Evolutionary conservation across 2,113 vertebrate genomes (phyloP).

Genomic region (Phrynosoma platyrhinos): DNA sequence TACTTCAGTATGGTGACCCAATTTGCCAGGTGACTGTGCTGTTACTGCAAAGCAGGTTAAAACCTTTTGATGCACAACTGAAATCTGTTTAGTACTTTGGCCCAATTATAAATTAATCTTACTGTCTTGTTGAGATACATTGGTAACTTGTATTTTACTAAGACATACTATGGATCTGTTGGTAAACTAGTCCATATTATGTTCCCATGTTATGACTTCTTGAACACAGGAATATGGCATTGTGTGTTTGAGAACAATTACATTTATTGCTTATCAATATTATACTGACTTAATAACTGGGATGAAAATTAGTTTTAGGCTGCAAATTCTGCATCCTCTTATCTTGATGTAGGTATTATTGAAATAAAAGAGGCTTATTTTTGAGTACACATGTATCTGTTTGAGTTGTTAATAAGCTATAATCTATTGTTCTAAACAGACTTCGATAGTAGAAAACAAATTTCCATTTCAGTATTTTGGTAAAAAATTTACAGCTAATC

Average conservation of each 20-base stretch:
- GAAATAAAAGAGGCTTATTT: background rate
- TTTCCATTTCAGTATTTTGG: background rate
- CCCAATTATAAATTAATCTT: slow-evolving; percentile 53
- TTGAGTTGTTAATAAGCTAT: background rate
- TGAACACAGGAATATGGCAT: background rate
- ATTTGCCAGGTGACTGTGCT: background rate
- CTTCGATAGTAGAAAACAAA: background rate
- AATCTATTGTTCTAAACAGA: background rate
- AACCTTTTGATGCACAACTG: slow-evolving; percentile 45
- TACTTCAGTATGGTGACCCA: slow-evolving; percentile 27
- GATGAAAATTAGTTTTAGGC: background rate
- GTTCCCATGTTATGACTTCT: slow-evolving; percentile 14
- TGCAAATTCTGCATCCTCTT: background rate
- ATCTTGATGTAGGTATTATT: background rate
- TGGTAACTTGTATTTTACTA: slow-evolving; percentile 51
- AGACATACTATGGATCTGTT: slow-evolving; percentile 8
- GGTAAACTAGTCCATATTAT: slow-evolving; percentile 9
- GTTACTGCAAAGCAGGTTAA: slow-evolving; percentile 13
- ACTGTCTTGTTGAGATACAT: slow-evolving; percentile 47
- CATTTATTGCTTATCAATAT: slow-evolving; percentile 14
- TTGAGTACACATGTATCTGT: background rate
- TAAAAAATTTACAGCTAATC: background rate
- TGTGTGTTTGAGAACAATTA: background rate
- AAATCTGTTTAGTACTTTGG: slow-evolving; percentile 45
- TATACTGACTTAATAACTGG: background rate